Conservation (phyloP, 2,888 invertebrate genomes). For the Sepiola atlantica region DNA sequence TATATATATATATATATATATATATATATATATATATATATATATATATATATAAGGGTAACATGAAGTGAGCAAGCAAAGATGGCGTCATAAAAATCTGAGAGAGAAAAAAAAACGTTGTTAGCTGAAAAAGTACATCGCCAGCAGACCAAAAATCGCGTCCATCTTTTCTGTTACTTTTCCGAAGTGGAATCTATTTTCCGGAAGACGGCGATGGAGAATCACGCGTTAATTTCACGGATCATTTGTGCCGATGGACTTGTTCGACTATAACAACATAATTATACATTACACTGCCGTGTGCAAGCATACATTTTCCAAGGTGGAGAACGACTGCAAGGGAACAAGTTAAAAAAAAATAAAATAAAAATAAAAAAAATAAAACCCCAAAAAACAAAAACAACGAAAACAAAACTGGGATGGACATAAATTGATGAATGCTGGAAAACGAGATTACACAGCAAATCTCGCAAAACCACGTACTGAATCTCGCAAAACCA, state of each 20-base stretch:
- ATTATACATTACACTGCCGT: neutral
- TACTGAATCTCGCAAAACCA: too few relatives aligned
- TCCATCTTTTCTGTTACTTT: neutral
- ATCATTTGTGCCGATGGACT: neutral
- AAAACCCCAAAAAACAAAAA: too few relatives aligned
- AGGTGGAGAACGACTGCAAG: neutral
- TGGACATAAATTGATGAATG: too few relatives aligned
- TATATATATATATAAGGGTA: too few relatives aligned
- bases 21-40: too few relatives aligned
- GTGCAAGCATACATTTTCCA: neutral
- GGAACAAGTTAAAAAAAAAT: neutral
- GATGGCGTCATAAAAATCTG: too few relatives aligned
- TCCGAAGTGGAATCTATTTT: neutral
- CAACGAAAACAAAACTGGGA: too few relatives aligned
- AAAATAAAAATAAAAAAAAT: neutral
- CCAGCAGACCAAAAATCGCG: neutral
- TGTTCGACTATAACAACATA: slow-evolving; percentile 32
- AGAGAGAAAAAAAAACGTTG: neutral
- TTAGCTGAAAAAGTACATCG: neutral
- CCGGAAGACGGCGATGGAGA: neutral
- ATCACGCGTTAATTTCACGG: slow-evolving; percentile 22
- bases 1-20: too few relatives aligned
- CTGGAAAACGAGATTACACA: too few relatives aligned
- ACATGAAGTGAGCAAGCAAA: too few relatives aligned
- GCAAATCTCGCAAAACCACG: too few relatives aligned